Evolutionary conservation across 92 coral and sea anemone genomes (phyloP).

Genomic region (Heliopora coerulea): DNA sequence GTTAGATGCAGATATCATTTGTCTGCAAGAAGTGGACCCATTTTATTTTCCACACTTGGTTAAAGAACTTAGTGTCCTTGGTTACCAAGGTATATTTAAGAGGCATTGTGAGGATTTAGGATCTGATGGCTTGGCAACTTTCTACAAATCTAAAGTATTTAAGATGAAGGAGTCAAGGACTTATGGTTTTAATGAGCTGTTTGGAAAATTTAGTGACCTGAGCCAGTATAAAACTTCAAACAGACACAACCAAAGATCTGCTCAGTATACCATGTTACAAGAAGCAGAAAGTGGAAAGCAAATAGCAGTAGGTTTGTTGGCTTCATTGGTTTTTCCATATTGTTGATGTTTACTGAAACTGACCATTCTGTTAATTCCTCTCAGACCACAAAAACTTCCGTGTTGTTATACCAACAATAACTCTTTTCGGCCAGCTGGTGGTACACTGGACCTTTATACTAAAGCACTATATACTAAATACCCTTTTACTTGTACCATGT

Average conservation of each 20-base stretch:
- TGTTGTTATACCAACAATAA: too few relatives aligned
- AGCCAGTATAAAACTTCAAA: conserved; percentile 11
- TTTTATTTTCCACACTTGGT: conserved; percentile 55
- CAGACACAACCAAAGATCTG: conserved; percentile 16
- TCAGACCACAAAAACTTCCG: too few relatives aligned
- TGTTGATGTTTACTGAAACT: too few relatives aligned
- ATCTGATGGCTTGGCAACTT: conserved; percentile 59
- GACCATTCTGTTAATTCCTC: too few relatives aligned
- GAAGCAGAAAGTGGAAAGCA: conserved; percentile 16
- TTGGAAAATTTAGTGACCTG: conserved; percentile 4
- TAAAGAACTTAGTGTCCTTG: conserved; percentile 49
- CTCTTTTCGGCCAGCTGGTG: too few relatives aligned
- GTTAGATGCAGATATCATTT: conserved; percentile 41
- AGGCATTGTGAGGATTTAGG: conserved; percentile 23
- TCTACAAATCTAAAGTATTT: conserved; percentile 56
- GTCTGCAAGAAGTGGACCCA: conserved; percentile 46
- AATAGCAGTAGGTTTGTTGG: conserved; percentile 19
- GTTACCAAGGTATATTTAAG: conserved; percentile 58
- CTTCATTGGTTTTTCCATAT: too few relatives aligned
- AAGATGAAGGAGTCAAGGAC: conserved; percentile 6
- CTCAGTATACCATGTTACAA: conserved; percentile 28
- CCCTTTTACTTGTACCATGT: too few relatives aligned
- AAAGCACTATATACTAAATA: too few relatives aligned
- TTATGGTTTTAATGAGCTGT: conserved; percentile 1
- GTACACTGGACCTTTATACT: too few relatives aligned